Evolutionary conservation across 2,888 invertebrate genomes (phyloP).

Genomic region (Callyntrura guangdongensis): DNA sequence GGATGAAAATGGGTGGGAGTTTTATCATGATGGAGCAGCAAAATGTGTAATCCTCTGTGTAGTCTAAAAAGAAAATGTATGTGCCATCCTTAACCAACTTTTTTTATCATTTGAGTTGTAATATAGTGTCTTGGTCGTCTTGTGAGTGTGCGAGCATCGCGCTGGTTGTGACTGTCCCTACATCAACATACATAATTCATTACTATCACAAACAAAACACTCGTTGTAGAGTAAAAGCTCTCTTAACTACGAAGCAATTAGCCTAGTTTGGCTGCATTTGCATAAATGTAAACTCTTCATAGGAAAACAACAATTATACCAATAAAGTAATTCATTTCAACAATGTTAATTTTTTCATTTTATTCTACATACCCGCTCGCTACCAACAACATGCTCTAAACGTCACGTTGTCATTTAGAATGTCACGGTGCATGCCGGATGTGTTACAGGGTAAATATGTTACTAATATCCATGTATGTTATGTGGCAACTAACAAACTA

Average conservation of each 20-base stretch:
- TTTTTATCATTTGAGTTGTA: conserved; percentile 1
- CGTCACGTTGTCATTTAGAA: too few relatives aligned
- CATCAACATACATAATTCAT: conserved; percentile 58
- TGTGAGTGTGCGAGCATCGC: background rate
- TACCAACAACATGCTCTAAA: too few relatives aligned
- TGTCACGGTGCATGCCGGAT: too few relatives aligned
- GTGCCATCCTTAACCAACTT: background rate
- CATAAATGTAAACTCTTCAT: conserved; percentile 54
- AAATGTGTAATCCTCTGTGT: background rate
- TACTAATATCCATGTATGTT: too few relatives aligned
- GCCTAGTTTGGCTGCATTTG: conserved; percentile 69
- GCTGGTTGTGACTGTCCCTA: background rate
- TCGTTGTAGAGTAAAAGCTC: conserved; percentile 14
- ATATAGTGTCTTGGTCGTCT: background rate
- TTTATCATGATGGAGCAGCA: conserved; percentile 5
- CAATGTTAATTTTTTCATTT: background rate
- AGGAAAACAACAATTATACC: conserved; percentile 60
- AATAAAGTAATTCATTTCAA: conserved; percentile 63
- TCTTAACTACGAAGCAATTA: conserved; percentile 58
- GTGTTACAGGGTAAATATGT: too few relatives aligned
- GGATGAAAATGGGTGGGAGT: background rate
- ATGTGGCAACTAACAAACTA: too few relatives aligned
- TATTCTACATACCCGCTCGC: too few relatives aligned
- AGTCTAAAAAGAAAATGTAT: background rate
- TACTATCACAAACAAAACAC: conserved; percentile 3